Evolutionary conservation across 2,797 vertebrate genomes (phyloP), one percentile per base, ranked within the genome.

Genomic region (Melopsittacus undulatus): DNA sequence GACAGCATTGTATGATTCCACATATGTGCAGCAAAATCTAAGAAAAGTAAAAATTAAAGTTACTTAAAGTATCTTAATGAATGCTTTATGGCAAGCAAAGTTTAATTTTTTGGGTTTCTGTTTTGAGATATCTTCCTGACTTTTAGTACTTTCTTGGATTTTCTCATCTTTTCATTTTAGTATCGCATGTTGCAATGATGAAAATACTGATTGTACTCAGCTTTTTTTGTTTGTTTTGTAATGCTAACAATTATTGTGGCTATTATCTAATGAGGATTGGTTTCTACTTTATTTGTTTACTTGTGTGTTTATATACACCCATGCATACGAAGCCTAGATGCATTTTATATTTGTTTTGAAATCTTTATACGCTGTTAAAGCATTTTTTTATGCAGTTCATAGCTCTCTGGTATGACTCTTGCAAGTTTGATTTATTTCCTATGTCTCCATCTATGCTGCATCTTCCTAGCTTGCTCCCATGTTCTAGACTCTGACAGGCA

Each of bases 51-150:
- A 74, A 51, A 51, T n/a, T 52, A 27, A 81, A 18, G 5, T 1
- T 54, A 36, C 8, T 54, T n/a, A 64, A 82, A 69, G 21, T 36
- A 27, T 29, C 36, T 54, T 64, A 51, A 49, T 69, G 7, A 68
- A 21, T 24, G 3, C 2, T 54, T 4, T 54, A 2, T 9, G 52
- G 3, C 5, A 69, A 61, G 4, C 8, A 3, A 36, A 14, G 6
- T 40, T 38, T 23, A 75, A 23, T 42, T 30, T 42, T 34, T 54
- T 34, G 1, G 3, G 8, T 67, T 61, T 49, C 21, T 57, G 4
- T 29, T 4, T 34, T 92, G 29, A 49, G 10, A 10, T 57, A 34
- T 2, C 5, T 74, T 79, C 13, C 22, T 62, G 10, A 34, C 8
- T 56, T 27, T 22, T 9, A 56, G 22, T 24, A 27, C 21, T 23